phyloP scores from a whole-genome alignment of 2,888 invertebrate species.

The Dasysyrphus tricinctus region DNA sequence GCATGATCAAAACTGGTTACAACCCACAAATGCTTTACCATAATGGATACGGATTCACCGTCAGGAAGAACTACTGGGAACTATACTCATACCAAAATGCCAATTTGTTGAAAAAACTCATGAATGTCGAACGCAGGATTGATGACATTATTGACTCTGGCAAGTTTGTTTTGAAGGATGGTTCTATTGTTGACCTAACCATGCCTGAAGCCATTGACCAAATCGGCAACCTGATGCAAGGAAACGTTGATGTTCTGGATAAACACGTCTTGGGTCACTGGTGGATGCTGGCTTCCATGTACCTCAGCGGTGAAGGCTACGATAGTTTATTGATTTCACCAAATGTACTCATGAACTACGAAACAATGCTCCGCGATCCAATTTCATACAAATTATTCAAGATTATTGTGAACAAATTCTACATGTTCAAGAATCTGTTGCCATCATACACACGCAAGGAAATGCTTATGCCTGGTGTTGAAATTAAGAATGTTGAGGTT shows the following conservation, averaged over 20 bases:
- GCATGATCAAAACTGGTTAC: constrained; percentile 86
- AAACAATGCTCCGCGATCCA: constrained; percentile 89
- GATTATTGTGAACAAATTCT: constrained; percentile 86
- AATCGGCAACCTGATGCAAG: constrained; percentile 85
- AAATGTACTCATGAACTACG: constrained; percentile 87
- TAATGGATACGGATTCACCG: constrained; percentile 88
- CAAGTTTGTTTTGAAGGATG: constrained; percentile 80
- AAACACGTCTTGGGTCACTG: constrained; percentile 79
- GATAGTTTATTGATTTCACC: constrained; percentile 83
- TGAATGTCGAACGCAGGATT: constrained; percentile 83
- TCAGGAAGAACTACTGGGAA: constrained; percentile 85
- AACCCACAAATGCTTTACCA: constrained; percentile 86
- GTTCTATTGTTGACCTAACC: constrained; percentile 79
- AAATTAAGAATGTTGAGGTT: constrained; percentile 86
- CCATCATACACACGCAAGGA: constrained; percentile 87
- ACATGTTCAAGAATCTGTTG: constrained; percentile 85
- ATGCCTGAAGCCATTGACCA: constrained; percentile 84
- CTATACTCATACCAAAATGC: constrained; percentile 83
- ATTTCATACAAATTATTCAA: constrained; percentile 89
- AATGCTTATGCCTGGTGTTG: constrained; percentile 86
- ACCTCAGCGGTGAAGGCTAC: constrained; percentile 78
- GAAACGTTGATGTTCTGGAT: constrained; percentile 83
- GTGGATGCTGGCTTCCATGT: constrained; percentile 79
- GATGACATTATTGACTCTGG: constrained; percentile 84
- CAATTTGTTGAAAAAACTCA: constrained; percentile 78